Evolutionary conservation across 2,888 invertebrate genomes (phyloP), one percentile per base, ranked within the genome.

Genomic region (Papilio protenor): DNA sequence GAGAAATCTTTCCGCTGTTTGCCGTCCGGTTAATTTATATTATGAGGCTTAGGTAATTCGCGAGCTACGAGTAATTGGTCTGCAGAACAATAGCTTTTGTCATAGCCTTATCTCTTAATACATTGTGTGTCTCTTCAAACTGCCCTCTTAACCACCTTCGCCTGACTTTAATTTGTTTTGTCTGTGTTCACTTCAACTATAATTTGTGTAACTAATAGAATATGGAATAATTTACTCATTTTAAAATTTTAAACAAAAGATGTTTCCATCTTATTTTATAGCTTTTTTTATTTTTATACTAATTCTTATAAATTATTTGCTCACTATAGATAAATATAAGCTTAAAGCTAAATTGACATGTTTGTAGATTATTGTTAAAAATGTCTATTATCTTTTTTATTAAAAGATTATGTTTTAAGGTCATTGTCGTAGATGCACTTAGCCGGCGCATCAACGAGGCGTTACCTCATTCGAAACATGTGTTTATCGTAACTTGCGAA

Each of bases 1-100:
- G 94, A 93, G 94, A 94, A 94, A 94, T 94, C 94, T 94, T 94
- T 94, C 94, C 94, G 94, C 94, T 94, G 93, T 92, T 92, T 93
- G 94, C 94, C 92, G 92, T 91, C 78, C 88, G 90, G 90, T 91
- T 94, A 94, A 94, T 94, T 94, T 94, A 94, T 94, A 94, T 94
- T 85, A 94, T 94, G 92, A 94, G 94, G 92, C 92, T 94, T 94
- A 94, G 93, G 94, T 94, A 94, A 94, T 94, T 94, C 94, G 94
- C 94, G 92, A 89, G 89, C 90, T 86, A 88, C 94, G 92, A 94
- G 93, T 94, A 94, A 94, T 94, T 94, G 94, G 92, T 92, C 90
- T 89, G 86, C 86, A 93, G 93, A 94, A 94, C 94, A 94, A 94
- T 94, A 91, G 94, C 93, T 94, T 94, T 94, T 94, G 94, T 94